Conservation (phyloP, 1,140 invertebrate genomes). For the Drosophila nannoptera region DNA sequence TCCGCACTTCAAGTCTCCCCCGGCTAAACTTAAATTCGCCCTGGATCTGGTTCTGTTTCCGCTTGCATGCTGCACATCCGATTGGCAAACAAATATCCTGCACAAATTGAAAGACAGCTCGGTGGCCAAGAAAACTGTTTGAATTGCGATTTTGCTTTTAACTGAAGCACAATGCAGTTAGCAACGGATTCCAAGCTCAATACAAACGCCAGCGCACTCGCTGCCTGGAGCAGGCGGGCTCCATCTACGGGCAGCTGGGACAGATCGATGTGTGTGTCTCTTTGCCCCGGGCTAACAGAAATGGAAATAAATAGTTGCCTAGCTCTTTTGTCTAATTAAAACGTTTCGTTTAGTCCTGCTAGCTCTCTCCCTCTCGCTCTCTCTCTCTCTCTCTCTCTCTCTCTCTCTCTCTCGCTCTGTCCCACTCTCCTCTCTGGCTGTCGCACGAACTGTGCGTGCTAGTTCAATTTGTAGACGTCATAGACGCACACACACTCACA, state of each 20-base stretch:
- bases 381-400: not conserved
- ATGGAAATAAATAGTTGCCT: constrained; percentile 75
- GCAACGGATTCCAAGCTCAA: constrained; percentile 25
- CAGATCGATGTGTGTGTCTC: constrained; percentile 14
- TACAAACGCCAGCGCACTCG: constrained; percentile 28
- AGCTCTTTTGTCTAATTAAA: constrained; percentile 76
- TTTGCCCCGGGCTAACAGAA: constrained; percentile 36
- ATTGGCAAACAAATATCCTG: constrained; percentile 17
- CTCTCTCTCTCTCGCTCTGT: too few relatives aligned
- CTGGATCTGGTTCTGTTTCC: not conserved
- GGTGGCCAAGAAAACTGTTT: constrained; percentile 48
- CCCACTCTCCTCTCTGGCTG: too few relatives aligned
- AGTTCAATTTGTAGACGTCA: constrained; percentile 50
- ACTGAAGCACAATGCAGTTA: constrained; percentile 51
- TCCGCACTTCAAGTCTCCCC: not conserved
- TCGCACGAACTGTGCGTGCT: not conserved
- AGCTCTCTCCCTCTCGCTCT: constrained; percentile 8
- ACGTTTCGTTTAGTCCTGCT: constrained; percentile 57
- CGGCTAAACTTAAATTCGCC: not conserved
- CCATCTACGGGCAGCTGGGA: not conserved
- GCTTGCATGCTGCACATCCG: not conserved
- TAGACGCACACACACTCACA: constrained; percentile 37
- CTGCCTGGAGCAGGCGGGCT: not conserved
- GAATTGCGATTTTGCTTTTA: constrained; percentile 64
- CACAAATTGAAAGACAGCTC: constrained; percentile 11